Conservation (phyloP, 2,797 vertebrate species). For the Dermochelys coriacea region DNA sequence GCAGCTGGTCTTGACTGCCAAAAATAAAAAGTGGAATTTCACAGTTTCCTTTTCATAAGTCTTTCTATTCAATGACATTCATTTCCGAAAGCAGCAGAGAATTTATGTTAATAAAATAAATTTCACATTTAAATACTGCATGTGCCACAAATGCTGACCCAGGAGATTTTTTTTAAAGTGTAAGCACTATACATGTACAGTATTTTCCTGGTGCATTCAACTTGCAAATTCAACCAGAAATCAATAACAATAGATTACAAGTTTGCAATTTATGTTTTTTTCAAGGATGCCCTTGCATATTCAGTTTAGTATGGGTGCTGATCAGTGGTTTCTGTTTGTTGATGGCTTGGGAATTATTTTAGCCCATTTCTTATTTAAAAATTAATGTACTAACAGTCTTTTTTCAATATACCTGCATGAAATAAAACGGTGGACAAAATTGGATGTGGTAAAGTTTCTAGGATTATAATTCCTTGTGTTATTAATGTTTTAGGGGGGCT, state of each 20-base stretch:
- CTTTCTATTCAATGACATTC: conserved; percentile 41
- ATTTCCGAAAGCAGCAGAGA: conserved; percentile 52
- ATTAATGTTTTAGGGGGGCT: background rate
- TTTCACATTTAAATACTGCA: conserved; percentile 65
- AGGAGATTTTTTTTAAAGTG: conserved; percentile 65
- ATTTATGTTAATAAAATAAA: conserved; percentile 71
- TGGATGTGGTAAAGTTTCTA: background rate
- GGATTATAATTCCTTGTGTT: background rate
- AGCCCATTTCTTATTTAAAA: conserved; percentile 46
- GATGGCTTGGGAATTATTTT: conserved; percentile 2
- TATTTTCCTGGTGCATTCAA: conserved; percentile 68
- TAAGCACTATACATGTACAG: conserved; percentile 64
- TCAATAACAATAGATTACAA: conserved; percentile 71
- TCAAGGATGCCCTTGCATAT: conserved; percentile 49
- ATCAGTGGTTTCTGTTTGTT: conserved; percentile 62
- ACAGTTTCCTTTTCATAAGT: background rate
- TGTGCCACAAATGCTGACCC: conserved; percentile 71
- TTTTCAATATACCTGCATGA: conserved; percentile 47
- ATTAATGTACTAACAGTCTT: conserved; percentile 49
- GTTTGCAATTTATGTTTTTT: conserved; percentile 68
- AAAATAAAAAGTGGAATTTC: background rate
- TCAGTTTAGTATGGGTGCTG: conserved; percentile 57
- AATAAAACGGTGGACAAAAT: conserved; percentile 43
- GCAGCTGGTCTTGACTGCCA: background rate
- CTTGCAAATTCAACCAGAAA: conserved; percentile 77